A percentile compares a stretch with the other conserved stretches of the same genome.
phyloP scores from a whole-genome alignment of 2,888 invertebrate genomes.

The Pachycephus smyrnensis region DNA sequence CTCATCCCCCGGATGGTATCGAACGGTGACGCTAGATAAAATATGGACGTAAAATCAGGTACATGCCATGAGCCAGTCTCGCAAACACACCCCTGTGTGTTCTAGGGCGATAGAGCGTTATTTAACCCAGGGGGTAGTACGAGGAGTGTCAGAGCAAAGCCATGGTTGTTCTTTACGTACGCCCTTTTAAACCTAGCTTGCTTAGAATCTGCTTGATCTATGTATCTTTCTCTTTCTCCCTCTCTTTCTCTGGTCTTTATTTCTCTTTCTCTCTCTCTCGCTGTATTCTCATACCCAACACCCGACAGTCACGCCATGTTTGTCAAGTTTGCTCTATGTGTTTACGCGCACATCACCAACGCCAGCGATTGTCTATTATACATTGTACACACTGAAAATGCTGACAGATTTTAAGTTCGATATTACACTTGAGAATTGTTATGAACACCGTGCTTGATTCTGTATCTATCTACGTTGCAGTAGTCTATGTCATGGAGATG shows the following conservation, averaged over 20 bases:
- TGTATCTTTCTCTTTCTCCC: conserved; percentile 22
- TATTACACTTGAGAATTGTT: background rate
- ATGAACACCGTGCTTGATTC: background rate
- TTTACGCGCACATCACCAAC: conserved; percentile 16
- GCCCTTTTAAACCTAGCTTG: conserved; percentile 14
- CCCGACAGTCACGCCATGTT: conserved; percentile 52
- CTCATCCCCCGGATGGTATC: background rate
- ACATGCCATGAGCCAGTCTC: background rate
- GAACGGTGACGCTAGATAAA: conserved; percentile 4
- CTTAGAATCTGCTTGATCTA: conserved; percentile 31
- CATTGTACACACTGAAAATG: background rate
- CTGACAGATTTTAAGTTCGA: background rate
- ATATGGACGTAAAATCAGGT: conserved; percentile 9
- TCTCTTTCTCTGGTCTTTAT: background rate
- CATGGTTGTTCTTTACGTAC: conserved; percentile 25
- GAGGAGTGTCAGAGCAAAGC: background rate
- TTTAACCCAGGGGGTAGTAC: background rate
- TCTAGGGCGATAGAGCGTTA: conserved; percentile 1
- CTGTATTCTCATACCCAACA: conserved; percentile 49
- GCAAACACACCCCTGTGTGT: conserved; percentile 8
- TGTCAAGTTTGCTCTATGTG: conserved; percentile 48
- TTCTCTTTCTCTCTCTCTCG: conserved; percentile 27
- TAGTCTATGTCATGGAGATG: background rate
- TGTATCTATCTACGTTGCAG: background rate
- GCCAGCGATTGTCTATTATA: background rate